Percentiles rank a stretch among this genome's conserved stretches.
Evolutionary conservation across 2,797 vertebrate genomes (phyloP).

Genomic region (Typhlichthys eigenmanni): DNA sequence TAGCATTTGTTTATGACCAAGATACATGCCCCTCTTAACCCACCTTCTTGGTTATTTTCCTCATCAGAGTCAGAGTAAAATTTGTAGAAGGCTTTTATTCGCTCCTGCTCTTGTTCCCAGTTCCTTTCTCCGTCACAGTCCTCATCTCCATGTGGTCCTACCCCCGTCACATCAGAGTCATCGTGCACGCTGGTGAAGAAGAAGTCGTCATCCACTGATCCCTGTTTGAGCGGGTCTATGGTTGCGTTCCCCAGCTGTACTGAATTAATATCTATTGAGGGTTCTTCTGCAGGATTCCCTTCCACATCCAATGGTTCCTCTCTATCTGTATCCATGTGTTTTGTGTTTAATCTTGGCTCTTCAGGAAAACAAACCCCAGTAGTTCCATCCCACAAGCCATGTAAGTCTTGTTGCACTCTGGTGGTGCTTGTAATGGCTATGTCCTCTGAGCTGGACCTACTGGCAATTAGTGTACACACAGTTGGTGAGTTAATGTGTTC

Average conservation of each 20-base stretch:
- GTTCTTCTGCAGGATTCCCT: constrained; percentile 16
- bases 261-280: constrained; percentile 17
- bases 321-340: constrained; percentile 28
- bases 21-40: constrained; percentile 5
- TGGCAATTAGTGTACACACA: constrained; percentile 5
- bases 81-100: constrained; percentile 71
- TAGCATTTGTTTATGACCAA: constrained; percentile 5
- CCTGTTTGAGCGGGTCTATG: constrained; percentile 26
- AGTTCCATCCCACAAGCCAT: constrained; percentile 27
- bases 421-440: neutral
- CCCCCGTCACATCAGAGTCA: constrained; percentile 15
- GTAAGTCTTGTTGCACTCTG: constrained; percentile 15
- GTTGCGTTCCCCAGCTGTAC: constrained; percentile 14
- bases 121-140: constrained; percentile 62
- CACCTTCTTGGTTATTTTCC: constrained; percentile 45
- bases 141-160: constrained; percentile 41
- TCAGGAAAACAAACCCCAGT: constrained; percentile 24
- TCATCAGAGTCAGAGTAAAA: constrained; percentile 59
- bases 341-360: constrained; percentile 34
- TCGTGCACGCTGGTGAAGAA: constrained; percentile 36
- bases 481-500: constrained; percentile 7
- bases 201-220: constrained; percentile 59
- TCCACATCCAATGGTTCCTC: constrained; percentile 14
- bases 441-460: constrained; percentile 17
- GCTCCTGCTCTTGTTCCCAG: constrained; percentile 70